Conservation (phyloP, 53 echinoderm and acorn worm species). For the Astropecten irregularis region DNA sequence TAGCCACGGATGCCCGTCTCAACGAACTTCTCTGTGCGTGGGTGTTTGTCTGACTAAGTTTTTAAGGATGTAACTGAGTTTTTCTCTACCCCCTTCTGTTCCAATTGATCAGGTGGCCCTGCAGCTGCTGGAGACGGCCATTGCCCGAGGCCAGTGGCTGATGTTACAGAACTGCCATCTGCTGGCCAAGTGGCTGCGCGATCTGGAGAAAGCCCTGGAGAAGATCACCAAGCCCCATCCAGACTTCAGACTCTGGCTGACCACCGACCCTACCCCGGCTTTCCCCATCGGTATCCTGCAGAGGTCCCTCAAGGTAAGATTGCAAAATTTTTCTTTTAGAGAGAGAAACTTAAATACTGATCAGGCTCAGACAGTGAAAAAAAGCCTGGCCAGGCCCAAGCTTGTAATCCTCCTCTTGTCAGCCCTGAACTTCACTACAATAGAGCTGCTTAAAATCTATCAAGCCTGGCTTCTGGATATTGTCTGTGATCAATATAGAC, state of each 20-base stretch:
- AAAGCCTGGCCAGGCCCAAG: too few relatives aligned
- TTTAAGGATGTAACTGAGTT: too few relatives aligned
- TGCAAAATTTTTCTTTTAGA: neutral
- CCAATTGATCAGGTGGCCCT: constrained; percentile 92
- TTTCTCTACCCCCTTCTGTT: too few relatives aligned
- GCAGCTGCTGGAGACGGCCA: constrained; percentile 96
- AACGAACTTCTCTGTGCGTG: too few relatives aligned
- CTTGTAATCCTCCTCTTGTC: too few relatives aligned
- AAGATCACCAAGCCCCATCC: constrained; percentile 95
- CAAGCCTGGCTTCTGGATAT: too few relatives aligned
- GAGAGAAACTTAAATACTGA: too few relatives aligned
- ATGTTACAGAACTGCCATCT: constrained; percentile 99
- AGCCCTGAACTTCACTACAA: too few relatives aligned
- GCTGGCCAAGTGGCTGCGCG: constrained; percentile 93
- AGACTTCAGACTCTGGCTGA: constrained; percentile 98
- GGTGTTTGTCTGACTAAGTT: too few relatives aligned
- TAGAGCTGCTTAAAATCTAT: too few relatives aligned
- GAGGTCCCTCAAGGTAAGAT: constrained; percentile 87
- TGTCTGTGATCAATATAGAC: too few relatives aligned
- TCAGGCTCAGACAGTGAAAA: neutral
- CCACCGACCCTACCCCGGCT: constrained; percentile 95
- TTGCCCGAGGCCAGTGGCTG: constrained; percentile 98
- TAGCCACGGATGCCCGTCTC: too few relatives aligned
- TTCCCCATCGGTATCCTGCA: constrained; percentile 99
- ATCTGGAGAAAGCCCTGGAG: constrained; percentile 95